Evolutionary conservation across 2,797 vertebrate genomes (phyloP).

Genomic region (Cyprinella venusta): DNA sequence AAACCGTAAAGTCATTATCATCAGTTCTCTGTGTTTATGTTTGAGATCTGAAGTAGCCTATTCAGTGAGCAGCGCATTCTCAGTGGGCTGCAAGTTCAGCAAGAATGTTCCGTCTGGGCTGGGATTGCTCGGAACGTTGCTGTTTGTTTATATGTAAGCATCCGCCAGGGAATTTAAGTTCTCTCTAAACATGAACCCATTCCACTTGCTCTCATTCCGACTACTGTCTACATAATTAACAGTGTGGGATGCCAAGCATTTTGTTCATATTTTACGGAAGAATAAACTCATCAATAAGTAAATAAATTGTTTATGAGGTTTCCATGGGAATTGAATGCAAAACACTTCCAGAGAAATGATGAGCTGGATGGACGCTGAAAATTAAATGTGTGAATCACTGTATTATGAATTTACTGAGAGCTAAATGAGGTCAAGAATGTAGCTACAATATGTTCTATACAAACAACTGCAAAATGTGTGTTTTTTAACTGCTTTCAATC

Average conservation of each 20-base stretch:
- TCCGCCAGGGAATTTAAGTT: slow-evolving; percentile 20
- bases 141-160: slow-evolving; percentile 45
- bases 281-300: slow-evolving; percentile 35
- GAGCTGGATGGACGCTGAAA: slow-evolving; percentile 59
- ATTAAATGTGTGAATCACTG: slow-evolving; percentile 53
- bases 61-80: not conserved
- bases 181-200: slow-evolving; percentile 18
- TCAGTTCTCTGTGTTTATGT: slow-evolving; percentile 7
- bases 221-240: slow-evolving; percentile 4
- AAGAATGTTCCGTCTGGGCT: slow-evolving; percentile 28
- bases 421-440: slow-evolving; percentile 66
- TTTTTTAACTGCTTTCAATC: slow-evolving; percentile 56
- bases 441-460: slow-evolving; percentile 42
- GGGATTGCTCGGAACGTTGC: not conserved
- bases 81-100: not conserved
- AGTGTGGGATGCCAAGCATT: slow-evolving; percentile 21
- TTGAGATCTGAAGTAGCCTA: slow-evolving; percentile 6
- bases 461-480: slow-evolving; percentile 73
- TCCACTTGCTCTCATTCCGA: slow-evolving; percentile 6
- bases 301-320: slow-evolving; percentile 67
- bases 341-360: slow-evolving; percentile 56
- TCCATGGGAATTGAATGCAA: slow-evolving; percentile 71
- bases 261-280: slow-evolving; percentile 29
- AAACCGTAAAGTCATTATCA: slow-evolving; percentile 13
- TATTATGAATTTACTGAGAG: slow-evolving; percentile 62